Evolutionary conservation across 30 jellyfish, hydroid and myxozoan genomes (phyloP).

Genomic region (Haliclystus octoradiatus): DNA sequence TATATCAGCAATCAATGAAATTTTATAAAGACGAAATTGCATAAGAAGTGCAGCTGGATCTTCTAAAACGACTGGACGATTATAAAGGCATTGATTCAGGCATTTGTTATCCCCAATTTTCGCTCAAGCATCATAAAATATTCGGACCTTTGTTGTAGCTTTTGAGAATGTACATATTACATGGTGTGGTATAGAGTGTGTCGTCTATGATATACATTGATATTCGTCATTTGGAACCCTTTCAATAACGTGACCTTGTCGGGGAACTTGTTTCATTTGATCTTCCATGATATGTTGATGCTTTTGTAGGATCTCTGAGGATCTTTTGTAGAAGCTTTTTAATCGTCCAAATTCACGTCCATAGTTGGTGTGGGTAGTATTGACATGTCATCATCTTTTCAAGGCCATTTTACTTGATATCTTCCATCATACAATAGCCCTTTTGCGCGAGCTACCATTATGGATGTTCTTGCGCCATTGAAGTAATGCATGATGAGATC

Average conservation of each 20-base stretch:
- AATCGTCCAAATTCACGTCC: conserved; percentile 9
- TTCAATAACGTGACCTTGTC: no score
- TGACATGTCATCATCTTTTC: conserved; percentile 6
- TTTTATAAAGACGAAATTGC: conserved; percentile 15
- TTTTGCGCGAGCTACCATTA: no score
- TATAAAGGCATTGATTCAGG: no score
- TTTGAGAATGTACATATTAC: conserved; percentile 8
- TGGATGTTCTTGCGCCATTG: no score
- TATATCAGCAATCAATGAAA: conserved; percentile 39
- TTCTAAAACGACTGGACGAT: conserved; percentile 15
- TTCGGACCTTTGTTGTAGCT: conserved; percentile 35
- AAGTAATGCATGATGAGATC: no score
- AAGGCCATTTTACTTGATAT: conserved; percentile 26
- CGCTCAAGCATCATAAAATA: conserved; percentile 15
- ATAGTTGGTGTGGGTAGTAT: conserved; percentile 2
- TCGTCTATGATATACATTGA: no score
- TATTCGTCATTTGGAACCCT: no score
- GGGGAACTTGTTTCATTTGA: no score
- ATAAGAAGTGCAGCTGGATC: conserved; percentile 15
- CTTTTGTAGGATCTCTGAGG: not conserved
- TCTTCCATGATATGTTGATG: conserved; percentile 11
- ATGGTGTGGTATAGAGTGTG: conserved; percentile 24
- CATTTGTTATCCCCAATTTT: no score
- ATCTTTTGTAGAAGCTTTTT: not conserved
- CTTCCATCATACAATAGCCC: no score